Percentiles rank a stretch among this genome's conserved stretches.
phyloP scores from a whole-genome alignment of 2,113 vertebrate genomes.

The Trogon melanurus region DNA sequence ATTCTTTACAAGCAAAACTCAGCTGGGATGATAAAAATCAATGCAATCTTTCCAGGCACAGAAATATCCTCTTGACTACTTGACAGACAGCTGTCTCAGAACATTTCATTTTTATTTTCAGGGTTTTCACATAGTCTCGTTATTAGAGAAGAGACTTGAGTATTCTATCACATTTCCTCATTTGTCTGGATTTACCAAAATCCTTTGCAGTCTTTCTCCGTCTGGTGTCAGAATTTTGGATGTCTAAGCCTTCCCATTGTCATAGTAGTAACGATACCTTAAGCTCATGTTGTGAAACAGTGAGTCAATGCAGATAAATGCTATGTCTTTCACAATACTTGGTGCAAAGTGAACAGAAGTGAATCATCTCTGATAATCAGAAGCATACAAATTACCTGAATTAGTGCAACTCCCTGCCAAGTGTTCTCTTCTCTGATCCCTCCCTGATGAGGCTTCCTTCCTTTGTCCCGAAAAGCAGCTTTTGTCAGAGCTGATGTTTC shows the following conservation, averaged over 20 bases:
- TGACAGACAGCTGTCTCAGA: neutral
- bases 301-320: conserved; percentile 65
- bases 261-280: neutral
- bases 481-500: neutral
- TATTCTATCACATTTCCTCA: neutral
- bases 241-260: neutral
- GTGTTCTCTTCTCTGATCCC: neutral
- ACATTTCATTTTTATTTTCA: neutral
- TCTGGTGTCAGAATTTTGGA: neutral
- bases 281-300: conserved; percentile 38
- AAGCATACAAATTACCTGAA: conserved; percentile 46
- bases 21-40: neutral
- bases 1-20: neutral
- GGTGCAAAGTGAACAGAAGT: conserved; percentile 58
- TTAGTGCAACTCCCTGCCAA: conserved; percentile 37
- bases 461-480: neutral
- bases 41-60: neutral
- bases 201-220: neutral
- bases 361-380: conserved; percentile 68
- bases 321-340: conserved; percentile 42
- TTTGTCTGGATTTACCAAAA: neutral
- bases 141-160: neutral
- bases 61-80: neutral
- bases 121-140: neutral
- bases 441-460: neutral